Base-by-base conservation (phyloP, 2,888 invertebrate genomes). In the Cristatella mucedo region DNA sequence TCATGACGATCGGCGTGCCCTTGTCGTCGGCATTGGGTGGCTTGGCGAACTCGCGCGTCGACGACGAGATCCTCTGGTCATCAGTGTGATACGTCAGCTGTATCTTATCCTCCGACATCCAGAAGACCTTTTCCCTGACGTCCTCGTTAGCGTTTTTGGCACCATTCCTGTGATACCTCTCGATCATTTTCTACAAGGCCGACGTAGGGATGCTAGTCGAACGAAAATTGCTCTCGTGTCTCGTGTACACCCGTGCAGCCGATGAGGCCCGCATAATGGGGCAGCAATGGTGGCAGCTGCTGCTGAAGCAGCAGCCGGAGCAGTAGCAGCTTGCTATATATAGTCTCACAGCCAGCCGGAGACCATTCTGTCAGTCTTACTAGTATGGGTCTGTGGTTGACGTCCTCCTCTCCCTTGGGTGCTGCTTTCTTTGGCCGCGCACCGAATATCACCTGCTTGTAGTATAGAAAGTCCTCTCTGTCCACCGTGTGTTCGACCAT, bases 11-110 rank as follows among this genome's bases (percentile, higher is more conserved):
- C 1, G 50, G 53, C 2, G 59, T 57, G 21, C 62, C 61, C 46
- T 62, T 63, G 45, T 64, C 66, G 26, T 63, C 63, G 51, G 58
- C 57, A 48, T 60, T 59, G 18, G 52, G 47, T 11, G 63, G 63
- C 46, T 63, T 63, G 29, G 57, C 46, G 48, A 53, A 63, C 42
- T 63, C 65, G 19, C 64, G 43, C 1, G 59, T 61, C 4, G 64
- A 64, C 4, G 64, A 54, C 1, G 63, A 57, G 9, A 67, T 63
- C 36, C 60, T 52, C 18, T 48, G 46, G 34, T 59, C 54, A 43
- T 61, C 61, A 3, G 59, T 60, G 46, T 67, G 66, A 45, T 64
- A 66, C 1, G 55, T 58, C 5, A 66, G 43, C 21, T 55, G 56
- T 29, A 64, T 59, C 41, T 58, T 59, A 38, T 64, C 61, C 41